Percentiles rank a stretch among this genome's conserved stretches.
Evolutionary conservation across 2,797 vertebrate genomes (phyloP).

Genomic region (Poeciliopsis gracilis): DNA sequence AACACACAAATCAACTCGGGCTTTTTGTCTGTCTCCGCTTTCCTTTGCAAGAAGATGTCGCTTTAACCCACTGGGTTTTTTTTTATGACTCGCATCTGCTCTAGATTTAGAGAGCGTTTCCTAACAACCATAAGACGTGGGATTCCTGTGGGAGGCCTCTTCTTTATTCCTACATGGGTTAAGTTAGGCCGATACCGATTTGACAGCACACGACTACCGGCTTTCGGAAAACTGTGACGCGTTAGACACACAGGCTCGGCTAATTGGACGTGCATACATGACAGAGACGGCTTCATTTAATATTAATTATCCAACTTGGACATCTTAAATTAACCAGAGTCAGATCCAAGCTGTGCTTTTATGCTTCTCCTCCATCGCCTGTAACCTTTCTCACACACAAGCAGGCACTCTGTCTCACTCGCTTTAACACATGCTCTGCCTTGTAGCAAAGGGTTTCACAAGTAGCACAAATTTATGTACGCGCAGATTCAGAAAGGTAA

Average conservation of each 20-base stretch:
- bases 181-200: constrained; percentile 38
- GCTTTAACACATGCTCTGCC: constrained; percentile 35
- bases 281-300: constrained; percentile 68
- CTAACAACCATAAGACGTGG: constrained; percentile 20
- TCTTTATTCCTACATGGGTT: constrained; percentile 22
- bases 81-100: background rate
- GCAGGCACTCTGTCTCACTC: constrained; percentile 8
- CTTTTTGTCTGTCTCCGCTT: background rate
- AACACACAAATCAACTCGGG: constrained; percentile 11
- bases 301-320: constrained; percentile 75
- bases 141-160: constrained; percentile 30
- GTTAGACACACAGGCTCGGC: constrained; percentile 50
- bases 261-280: constrained; percentile 66
- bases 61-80: constrained; percentile 7
- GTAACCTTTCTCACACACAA: constrained; percentile 12
- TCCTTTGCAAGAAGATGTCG: background rate
- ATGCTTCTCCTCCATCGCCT: constrained; percentile 12
- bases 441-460: constrained; percentile 46
- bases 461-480: constrained; percentile 17
- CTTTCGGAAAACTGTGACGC: constrained; percentile 51
- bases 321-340: constrained; percentile 72
- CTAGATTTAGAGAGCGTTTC: background rate
- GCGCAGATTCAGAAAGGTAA: constrained; percentile 29
- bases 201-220: constrained; percentile 68
- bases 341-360: constrained; percentile 40